Evolutionary conservation across 2,113 vertebrate species (phyloP).

Genomic region (Vombatus ursinus): DNA sequence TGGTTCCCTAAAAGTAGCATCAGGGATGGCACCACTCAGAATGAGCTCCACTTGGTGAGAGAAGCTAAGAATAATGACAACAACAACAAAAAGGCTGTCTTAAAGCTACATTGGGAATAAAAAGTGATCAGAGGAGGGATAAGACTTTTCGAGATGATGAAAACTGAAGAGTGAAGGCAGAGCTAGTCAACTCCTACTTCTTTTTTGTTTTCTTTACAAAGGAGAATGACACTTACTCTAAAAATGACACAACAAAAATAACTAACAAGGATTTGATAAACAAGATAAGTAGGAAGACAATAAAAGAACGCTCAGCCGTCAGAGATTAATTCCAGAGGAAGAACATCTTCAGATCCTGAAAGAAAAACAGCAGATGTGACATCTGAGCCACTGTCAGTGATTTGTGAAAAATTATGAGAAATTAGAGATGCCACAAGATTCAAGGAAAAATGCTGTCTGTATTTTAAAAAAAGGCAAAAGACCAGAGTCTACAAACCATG

Average conservation of each 20-base stretch:
- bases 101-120: background rate
- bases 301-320: background rate
- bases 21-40: background rate
- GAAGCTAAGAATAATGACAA: background rate
- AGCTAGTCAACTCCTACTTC: background rate
- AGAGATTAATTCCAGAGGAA: background rate
- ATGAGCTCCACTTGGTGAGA: background rate
- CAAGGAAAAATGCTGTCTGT: background rate
- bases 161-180: background rate
- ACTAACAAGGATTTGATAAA: background rate
- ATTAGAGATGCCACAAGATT: background rate
- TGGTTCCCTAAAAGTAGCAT: background rate
- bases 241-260: background rate
- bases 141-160: background rate
- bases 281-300: background rate
- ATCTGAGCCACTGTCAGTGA: background rate
- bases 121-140: background rate
- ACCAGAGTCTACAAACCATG: background rate
- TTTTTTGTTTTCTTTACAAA: background rate
- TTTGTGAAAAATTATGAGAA: background rate
- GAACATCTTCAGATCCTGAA: background rate
- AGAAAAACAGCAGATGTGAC: background rate
- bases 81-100: background rate
- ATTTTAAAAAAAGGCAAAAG: background rate
- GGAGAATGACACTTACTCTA: background rate